phyloP scores from a whole-genome alignment of 1,140 invertebrate genomes.

The roundworm (Caenorhabditis elegans) region WBcel235 BX284604.4:8066501-8067000 shows the following conservation, averaged over 20 bases:
- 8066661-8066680: neutral
- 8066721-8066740: constrained; percentile 13
- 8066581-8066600: constrained; percentile 34
- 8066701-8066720: constrained; percentile 6
- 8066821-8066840: neutral
- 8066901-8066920: neutral
- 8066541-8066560: neutral
- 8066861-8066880: too few relatives aligned
- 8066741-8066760: neutral
- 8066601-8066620: neutral
- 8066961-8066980: neutral
- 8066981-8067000: constrained; percentile 27
- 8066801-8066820: neutral
- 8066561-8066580: neutral
- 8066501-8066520: neutral
- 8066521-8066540: neutral
- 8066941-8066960: constrained; percentile 28
- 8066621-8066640: neutral
- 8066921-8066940: neutral
- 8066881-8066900: neutral
- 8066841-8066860: neutral
- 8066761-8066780: constrained; percentile 25
- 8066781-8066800: neutral
- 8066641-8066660: constrained; percentile 14
- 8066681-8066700: neutral